These are phyloP conservation scores for Parazoanthus darwini DNA, from an alignment of 92 coral and sea anemone genomes.

Conservation along the genomic window DNA sequence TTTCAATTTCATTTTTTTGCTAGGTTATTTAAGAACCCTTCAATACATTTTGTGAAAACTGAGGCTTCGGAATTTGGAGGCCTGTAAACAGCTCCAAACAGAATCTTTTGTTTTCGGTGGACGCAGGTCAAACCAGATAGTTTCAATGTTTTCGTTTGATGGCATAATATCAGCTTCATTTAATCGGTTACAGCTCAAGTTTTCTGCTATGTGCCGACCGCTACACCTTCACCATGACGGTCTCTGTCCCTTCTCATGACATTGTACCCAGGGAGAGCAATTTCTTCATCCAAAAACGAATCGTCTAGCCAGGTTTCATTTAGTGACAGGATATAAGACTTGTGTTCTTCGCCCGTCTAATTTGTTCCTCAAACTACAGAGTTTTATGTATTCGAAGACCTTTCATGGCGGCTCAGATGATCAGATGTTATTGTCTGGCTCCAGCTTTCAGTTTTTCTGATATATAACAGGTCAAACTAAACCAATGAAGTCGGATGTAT, in stretches of 20 bases:
- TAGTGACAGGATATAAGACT: neutral
- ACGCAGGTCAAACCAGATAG: conserved; percentile 59
- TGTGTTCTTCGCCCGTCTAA: too few relatives aligned
- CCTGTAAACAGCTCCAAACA: conserved; percentile 57
- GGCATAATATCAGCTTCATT: neutral
- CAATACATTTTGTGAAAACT: conserved; percentile 31
- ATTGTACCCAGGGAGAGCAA: too few relatives aligned
- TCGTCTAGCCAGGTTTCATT: conserved; percentile 63
- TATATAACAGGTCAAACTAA: too few relatives aligned
- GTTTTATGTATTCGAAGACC: conserved; percentile 16
- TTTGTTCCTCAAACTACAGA: neutral
- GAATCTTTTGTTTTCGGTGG: conserved; percentile 56
- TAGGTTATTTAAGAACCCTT: conserved; percentile 29
- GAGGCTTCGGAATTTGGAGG: conserved; percentile 49
- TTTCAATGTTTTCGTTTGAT: conserved; percentile 33
- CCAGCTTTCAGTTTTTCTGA: too few relatives aligned
- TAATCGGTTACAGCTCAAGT: conserved; percentile 21
- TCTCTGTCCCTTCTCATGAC: conserved; percentile 55
- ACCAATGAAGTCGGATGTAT: too few relatives aligned
- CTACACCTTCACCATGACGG: conserved; percentile 48
- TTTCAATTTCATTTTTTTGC: conserved; percentile 25
- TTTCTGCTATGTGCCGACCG: conserved; percentile 43
- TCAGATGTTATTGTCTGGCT: too few relatives aligned
- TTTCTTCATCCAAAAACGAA: conserved; percentile 9
- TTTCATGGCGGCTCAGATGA: neutral